A percentile compares a stretch with the other conserved stretches of the same genome.
These are phyloP conservation scores for Ailuropoda melanoleuca DNA, from an alignment of 2,113 vertebrate species.

Conservation along the genomic window DNA sequence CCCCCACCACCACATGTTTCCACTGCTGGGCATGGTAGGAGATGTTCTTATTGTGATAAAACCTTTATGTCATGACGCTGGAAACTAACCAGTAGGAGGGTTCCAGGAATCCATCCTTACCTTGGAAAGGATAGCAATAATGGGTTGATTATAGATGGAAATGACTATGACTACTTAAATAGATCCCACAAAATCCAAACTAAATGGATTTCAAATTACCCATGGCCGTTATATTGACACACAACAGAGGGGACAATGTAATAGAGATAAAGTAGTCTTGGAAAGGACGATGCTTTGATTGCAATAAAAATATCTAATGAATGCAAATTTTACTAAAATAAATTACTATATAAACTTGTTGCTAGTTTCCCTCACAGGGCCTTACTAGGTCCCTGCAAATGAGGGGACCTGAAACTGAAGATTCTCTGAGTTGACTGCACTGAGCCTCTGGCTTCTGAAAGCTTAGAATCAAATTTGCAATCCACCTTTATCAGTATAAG, in stretches of 20 bases:
- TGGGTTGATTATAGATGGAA: neutral
- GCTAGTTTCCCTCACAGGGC: neutral
- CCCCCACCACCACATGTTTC: neutral
- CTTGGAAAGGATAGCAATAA: neutral
- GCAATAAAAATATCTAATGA: neutral
- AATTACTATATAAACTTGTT: neutral
- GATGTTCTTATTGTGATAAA: neutral
- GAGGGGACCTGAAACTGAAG: neutral
- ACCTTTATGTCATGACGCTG: neutral
- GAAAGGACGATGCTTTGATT: neutral
- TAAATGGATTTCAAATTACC: neutral
- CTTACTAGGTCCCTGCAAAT: neutral
- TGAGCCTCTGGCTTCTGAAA: neutral
- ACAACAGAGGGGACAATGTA: neutral
- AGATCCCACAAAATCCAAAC: neutral
- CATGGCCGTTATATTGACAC: neutral
- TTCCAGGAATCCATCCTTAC: neutral
- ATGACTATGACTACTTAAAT: neutral
- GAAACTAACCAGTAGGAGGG: neutral
- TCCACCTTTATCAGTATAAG: neutral
- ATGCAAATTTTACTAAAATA: neutral
- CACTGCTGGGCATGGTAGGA: neutral
- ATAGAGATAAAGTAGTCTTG: neutral
- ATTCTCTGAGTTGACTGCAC: neutral
- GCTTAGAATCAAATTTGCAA: neutral